These are phyloP conservation scores for Azemiops feae DNA, from an alignment of 2,113 vertebrate genomes.

Conservation along the genomic window DNA sequence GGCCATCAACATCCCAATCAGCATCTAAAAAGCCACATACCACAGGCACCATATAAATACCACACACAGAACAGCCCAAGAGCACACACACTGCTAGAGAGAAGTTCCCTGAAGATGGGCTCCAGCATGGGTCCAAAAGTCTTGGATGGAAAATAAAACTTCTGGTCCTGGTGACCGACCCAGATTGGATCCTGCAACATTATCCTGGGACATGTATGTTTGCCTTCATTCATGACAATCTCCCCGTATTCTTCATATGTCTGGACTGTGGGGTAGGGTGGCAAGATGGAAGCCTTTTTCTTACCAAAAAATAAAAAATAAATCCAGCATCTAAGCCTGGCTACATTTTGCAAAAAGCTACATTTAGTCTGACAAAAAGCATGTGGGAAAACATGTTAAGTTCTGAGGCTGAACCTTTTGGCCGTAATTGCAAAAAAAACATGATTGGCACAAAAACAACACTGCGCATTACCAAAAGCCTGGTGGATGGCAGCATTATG, in stretches of 20 bases:
- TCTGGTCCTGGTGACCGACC: not conserved
- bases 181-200: not conserved
- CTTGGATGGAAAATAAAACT: not conserved
- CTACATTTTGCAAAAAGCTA: not conserved
- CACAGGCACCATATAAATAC: not conserved
- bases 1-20: not conserved
- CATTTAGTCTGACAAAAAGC: not conserved
- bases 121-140: not conserved
- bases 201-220: not conserved
- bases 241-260: not conserved
- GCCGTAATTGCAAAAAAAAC: not conserved
- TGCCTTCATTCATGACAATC: not conserved
- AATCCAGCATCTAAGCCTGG: not conserved
- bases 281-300: not conserved
- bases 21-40: not conserved
- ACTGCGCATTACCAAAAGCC: not conserved
- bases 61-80: not conserved
- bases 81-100: too few relatives aligned
- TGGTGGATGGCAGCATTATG: not conserved
- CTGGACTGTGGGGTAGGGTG: not conserved
- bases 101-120: not conserved
- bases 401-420: not conserved
- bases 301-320: not conserved
- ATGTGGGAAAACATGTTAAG: not conserved
- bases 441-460: not conserved